These are phyloP conservation scores for Odobenus rosmarus DNA, from an alignment of 2,113 vertebrate species.

Conservation along the genomic window DNA sequence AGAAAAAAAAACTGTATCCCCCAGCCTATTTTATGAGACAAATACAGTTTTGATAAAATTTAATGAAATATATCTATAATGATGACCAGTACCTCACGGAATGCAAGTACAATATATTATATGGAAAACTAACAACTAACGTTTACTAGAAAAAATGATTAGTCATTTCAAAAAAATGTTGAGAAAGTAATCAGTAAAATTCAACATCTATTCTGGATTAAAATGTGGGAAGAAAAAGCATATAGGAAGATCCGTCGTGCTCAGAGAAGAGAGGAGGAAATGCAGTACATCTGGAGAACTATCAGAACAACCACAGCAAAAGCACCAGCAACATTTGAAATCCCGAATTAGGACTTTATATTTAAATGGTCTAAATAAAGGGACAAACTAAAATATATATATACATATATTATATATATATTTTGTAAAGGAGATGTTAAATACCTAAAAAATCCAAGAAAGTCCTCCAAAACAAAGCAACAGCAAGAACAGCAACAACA, in stretches of 20 bases:
- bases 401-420: background rate
- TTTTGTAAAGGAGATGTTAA: background rate
- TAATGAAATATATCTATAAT: background rate
- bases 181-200: background rate
- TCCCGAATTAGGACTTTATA: background rate
- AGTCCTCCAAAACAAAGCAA: background rate
- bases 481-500: background rate
- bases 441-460: background rate
- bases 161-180: background rate
- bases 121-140: background rate
- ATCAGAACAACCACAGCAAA: background rate
- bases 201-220: background rate
- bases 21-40: background rate
- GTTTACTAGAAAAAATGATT: background rate
- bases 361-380: background rate
- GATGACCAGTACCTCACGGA: background rate
- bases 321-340: background rate
- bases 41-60: background rate
- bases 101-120: background rate
- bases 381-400: background rate
- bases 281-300: background rate
- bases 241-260: background rate
- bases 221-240: background rate
- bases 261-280: background rate
- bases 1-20: background rate